Evolutionary conservation across 2,888 invertebrate genomes (phyloP), one percentile per base, ranked within the genome.

Genomic region (Drosophila birchii): DNA sequence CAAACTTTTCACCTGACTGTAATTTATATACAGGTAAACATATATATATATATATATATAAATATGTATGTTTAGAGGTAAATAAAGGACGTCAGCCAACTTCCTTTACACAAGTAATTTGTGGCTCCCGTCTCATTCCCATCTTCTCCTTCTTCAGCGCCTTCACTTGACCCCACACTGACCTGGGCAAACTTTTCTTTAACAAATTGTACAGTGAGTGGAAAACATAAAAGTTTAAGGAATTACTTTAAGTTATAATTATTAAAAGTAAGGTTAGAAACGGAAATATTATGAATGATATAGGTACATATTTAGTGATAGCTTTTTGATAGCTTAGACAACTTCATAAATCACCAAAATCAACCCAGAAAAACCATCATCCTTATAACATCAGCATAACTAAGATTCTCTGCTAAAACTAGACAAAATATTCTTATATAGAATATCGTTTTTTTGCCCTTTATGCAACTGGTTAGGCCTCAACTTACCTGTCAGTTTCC

Each of bases 31-130:
- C 34, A 38, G 43, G 16, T 26, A 39, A 38, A 45, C 39, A 43
- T 53, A 53, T 38, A 45, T 55, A 64, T 18, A 54, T 53, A 41
- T 53, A 59, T 18, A n/a, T n/a, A n/a, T n/a, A n/a, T n/a, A n/a
- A n/a, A n/a, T n/a, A n/a, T n/a, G n/a, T n/a, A n/a, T n/a, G n/a
- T n/a, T n/a, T n/a, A 45, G 23, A 23, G 20, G 39, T 63, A 43
- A 26, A n/a, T 11, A 23, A 51, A 34, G 39, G 39, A 55, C 23
- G 67, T 64, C 54, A 57, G 23, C 60, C 53, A 73, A 73, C 74
- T 73, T 75, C 57, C 44, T 73, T 75, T 73, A 58, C 74, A 56
- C 74, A 62, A 68, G 55, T 69, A 69, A 74, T 47, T 75, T 74
- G 58, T 61, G 59, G 26, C 51, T n/a, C 57, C 29, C 26, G 16